Base-by-base conservation (phyloP, 37 sponge, comb jelly and placozoan species). In the Eunapius fragilis region DNA sequence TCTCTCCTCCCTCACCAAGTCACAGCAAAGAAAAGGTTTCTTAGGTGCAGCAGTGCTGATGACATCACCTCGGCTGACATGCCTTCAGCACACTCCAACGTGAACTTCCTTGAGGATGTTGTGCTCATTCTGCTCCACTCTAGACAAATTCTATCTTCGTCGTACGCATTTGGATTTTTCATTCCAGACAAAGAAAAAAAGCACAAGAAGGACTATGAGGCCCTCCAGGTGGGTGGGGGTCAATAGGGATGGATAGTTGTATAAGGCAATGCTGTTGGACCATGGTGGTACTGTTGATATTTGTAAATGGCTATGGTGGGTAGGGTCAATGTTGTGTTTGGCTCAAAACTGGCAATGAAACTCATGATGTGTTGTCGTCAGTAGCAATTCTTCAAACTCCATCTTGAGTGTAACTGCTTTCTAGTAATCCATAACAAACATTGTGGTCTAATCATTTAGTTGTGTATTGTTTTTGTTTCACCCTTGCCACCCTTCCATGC, bases 131-230 rank as follows among this genome's bases (percentile, higher is more conserved):
- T 94, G 36, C 67, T 94, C 3, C 82, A 87, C 10, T 79, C 88
- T 6, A 33, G 94, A n/a, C 74, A 84, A 25, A 85, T 94, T 19
- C 67, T 94, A 10, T 84, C 92, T 0, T 74, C 88, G 13, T 94
- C 94, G 1, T 94, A 94, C 76, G 88, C 79, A 36, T 75, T 94
- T 28, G 88, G 91, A 0, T 94, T 81, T 84, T 84, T 94, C 45
- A 68, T 94, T 9, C 81, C 80, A 7, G 81, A 85, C 32, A 11
- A 0, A 10, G 58, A 58, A 12, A 17, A 58, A 10, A 10, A 17
- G 58, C 41, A 41, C 6, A 10, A 75, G 79, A 13, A 37, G 26
- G 26, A 68, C 49, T 87, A 91, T 34, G 91, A 91, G 30, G 73
- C 74, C 0, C 47, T 91, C 2, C 87, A 90, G 76, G 90, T 84